These are phyloP conservation scores for Bathynomus jamesi DNA, from an alignment of 1,140 invertebrate genomes.

Conservation along the genomic window DNA sequence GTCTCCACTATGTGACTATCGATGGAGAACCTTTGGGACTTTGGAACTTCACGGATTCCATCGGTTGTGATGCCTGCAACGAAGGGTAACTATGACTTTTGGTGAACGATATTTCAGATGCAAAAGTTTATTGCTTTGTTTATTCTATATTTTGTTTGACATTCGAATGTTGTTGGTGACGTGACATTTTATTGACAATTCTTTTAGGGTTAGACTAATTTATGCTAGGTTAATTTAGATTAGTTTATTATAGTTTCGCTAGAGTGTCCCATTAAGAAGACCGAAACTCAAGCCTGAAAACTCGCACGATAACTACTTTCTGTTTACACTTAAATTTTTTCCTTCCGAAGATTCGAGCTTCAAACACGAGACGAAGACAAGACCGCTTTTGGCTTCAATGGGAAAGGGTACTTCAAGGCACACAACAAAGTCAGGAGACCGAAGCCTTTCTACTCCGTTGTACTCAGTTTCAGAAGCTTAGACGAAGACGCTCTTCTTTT, in stretches of 20 bases:
- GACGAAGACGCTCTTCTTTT: constrained; percentile 83
- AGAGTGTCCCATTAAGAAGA: background rate
- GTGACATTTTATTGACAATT: background rate
- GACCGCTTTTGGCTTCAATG: constrained; percentile 59
- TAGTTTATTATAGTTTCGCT: background rate
- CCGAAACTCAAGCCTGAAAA: background rate
- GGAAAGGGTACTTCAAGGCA: constrained; percentile 65
- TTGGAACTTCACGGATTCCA: constrained; percentile 71
- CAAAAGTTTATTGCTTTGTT: background rate
- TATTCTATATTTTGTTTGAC: background rate
- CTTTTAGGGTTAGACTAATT: background rate
- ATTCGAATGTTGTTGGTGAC: background rate
- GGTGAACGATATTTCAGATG: background rate
- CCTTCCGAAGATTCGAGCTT: constrained; percentile 22
- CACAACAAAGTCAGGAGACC: constrained; percentile 54
- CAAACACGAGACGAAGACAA: constrained; percentile 43
- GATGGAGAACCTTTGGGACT: constrained; percentile 72
- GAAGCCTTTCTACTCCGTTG: constrained; percentile 63
- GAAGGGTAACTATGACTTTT: constrained; percentile 52
- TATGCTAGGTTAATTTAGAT: background rate
- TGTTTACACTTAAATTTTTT: background rate
- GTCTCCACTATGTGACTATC: constrained; percentile 65
- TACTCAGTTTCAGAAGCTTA: constrained; percentile 71
- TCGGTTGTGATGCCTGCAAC: constrained; percentile 59
- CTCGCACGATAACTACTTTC: background rate